Evolutionary conservation across 2,888 invertebrate species (phyloP).

Genomic region (Hyppa rectilinea): DNA sequence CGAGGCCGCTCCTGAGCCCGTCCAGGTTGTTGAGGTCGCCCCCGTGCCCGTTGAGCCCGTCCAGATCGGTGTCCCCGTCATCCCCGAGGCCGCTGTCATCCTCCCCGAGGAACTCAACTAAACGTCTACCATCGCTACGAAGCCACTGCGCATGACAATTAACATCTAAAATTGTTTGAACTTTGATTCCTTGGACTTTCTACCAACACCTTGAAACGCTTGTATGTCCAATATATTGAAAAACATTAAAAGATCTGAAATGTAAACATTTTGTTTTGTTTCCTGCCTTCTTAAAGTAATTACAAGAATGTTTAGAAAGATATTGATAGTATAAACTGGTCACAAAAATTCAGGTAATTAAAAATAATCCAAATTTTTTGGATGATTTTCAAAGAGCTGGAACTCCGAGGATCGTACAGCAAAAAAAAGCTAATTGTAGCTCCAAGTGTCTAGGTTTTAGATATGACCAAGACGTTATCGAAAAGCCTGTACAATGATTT

Average conservation of each 20-base stretch:
- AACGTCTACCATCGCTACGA: constrained; percentile 38
- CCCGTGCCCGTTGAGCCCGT: constrained; percentile 65
- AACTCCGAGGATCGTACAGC: too few species aligned
- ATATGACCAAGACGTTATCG: too few species aligned
- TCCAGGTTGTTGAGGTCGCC: constrained; percentile 46
- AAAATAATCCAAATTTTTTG: too few species aligned
- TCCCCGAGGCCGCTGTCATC: constrained; percentile 64
- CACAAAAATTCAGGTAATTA: too few species aligned
- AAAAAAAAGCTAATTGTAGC: too few species aligned
- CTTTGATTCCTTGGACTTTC: constrained; percentile 45
- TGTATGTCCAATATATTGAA: constrained; percentile 48
- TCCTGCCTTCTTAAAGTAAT: background rate
- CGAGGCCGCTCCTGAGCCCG: background rate
- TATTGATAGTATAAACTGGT: too few species aligned
- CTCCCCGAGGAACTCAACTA: constrained; percentile 75
- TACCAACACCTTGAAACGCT: constrained; percentile 56
- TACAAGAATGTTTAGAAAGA: too few species aligned
- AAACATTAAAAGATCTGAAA: constrained; percentile 48
- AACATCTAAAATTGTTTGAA: constrained; percentile 38
- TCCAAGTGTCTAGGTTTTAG: too few species aligned
- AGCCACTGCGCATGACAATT: constrained; percentile 31
- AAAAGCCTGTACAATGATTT: too few species aligned
- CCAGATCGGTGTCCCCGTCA: constrained; percentile 46
- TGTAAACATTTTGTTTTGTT: constrained; percentile 34
- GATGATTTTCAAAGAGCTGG: too few species aligned